Base-by-base conservation (phyloP, 1,140 invertebrate genomes). In the Calephelis nemesis region DNA sequence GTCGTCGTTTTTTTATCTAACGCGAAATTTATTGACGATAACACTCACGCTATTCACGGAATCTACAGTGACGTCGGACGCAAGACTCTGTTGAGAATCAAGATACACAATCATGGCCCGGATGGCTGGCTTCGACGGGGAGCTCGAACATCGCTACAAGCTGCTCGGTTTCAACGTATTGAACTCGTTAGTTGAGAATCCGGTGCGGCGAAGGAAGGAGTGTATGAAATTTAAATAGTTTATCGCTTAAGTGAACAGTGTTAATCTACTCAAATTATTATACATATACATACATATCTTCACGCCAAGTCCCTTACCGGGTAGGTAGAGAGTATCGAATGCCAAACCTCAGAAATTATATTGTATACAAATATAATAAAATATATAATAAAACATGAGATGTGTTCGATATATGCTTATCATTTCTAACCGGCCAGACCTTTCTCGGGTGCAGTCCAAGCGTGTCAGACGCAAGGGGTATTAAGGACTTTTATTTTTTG, bases 81-180 rank as follows among this genome's bases (percentile, higher is more conserved):
- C 49, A 50, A 50, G 49, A 50, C 49, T 50, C 49, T 50, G 49
- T 50, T n/a, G 10, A 50, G 49, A n/a, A n/a, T n/a, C n/a, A n/a
- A n/a, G n/a, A 15, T 15, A 50, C 49, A n/a, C 49, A 11, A 50
- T 50, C 49, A 50, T 50, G 49, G 49, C n/a, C n/a, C 49, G 49
- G n/a, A 50, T 50, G 49, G 49, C 49, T 8, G 49, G 49, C 49
- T 50, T 50, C 49, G 49, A 50, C 49, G 49, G 49, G 5, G n/a
- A 50, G 49, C 49, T 50, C 49, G 49, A 50, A 11, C n/a, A 50
- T 12, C 49, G 49, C 49, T 50, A 50, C 49, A 50, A 50, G n/a
- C 49, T 50, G n/a, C 49, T 50, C n/a, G 49, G 49, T 50, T 8
- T 50, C 49, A 50, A 50, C n/a, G 49, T 50, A 50, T 50, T 11